Conservation (phyloP, 2,113 vertebrate species). For the Oncorhynchus kisutch region DNA sequence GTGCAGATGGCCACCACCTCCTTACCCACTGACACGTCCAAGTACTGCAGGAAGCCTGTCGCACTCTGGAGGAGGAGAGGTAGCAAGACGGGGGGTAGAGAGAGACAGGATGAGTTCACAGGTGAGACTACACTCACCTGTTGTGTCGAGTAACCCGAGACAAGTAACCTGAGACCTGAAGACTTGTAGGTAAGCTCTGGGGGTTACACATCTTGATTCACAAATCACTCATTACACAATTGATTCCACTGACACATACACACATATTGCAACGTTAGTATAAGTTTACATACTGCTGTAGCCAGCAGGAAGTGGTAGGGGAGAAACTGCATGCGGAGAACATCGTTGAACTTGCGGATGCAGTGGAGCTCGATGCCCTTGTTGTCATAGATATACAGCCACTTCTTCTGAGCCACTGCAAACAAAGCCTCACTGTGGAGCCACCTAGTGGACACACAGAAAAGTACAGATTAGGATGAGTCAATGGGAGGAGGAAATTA, state of each 20-base stretch:
- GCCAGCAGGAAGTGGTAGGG: conserved; percentile 86
- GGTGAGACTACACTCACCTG: background rate
- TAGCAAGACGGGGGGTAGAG: background rate
- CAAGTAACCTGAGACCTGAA: no score
- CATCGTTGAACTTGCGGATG: conserved; percentile 81
- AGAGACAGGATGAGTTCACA: background rate
- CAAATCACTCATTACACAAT: no score
- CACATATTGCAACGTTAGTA: background rate
- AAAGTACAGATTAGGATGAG: background rate
- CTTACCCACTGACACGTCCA: conserved; percentile 87
- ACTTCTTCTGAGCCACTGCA: conserved; percentile 87
- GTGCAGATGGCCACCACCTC: conserved; percentile 79
- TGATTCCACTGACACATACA: background rate
- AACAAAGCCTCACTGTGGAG: conserved; percentile 84
- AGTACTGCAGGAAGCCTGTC: conserved; percentile 86
- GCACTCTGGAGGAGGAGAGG: conserved; percentile 70
- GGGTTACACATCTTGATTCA: no score
- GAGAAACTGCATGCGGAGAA: conserved; percentile 84
- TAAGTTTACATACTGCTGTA: conserved; percentile 67
- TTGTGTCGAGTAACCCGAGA: no score
- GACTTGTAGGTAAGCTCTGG: no score
- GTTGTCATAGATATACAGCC: conserved; percentile 87
- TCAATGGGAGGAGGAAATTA: background rate
- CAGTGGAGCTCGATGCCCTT: conserved; percentile 88
- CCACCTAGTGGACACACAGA: conserved; percentile 70